These are phyloP conservation scores for Alloscopus bannaensis DNA, from an alignment of 2,888 invertebrate species.

Conservation along the genomic window DNA sequence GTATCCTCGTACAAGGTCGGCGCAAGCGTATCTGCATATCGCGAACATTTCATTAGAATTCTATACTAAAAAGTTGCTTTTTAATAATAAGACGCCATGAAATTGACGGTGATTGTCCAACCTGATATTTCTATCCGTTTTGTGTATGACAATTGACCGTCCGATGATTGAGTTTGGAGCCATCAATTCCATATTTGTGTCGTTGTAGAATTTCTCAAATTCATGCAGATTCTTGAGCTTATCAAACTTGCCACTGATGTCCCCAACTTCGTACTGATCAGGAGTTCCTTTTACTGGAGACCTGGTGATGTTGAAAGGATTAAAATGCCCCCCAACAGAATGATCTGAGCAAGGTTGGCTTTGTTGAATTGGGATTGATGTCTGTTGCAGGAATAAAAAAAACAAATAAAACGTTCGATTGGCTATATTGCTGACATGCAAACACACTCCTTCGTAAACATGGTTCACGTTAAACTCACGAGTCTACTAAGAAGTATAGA, in stretches of 20 bases:
- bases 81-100: background rate
- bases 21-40: slow-evolving; percentile 85
- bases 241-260: slow-evolving; percentile 91
- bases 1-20: slow-evolving; percentile 89
- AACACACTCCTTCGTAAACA: too few species aligned
- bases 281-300: slow-evolving; percentile 85
- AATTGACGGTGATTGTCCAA: slow-evolving; percentile 25
- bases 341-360: slow-evolving; percentile 92
- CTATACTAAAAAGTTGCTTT: slow-evolving; percentile 17
- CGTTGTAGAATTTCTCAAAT: slow-evolving; percentile 80
- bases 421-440: too few species aligned
- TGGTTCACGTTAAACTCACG: too few species aligned
- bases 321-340: slow-evolving; percentile 89
- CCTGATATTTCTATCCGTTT: slow-evolving; percentile 77
- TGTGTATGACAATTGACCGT: slow-evolving; percentile 90
- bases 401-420: too few species aligned
- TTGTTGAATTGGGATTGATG: slow-evolving; percentile 87
- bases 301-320: slow-evolving; percentile 84
- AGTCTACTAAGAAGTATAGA: too few species aligned
- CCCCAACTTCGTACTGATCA: slow-evolving; percentile 92
- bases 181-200: slow-evolving; percentile 87
- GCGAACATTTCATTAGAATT: slow-evolving; percentile 2
- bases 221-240: slow-evolving; percentile 81
- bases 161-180: slow-evolving; percentile 89
- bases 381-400: slow-evolving; percentile 77